Percentiles rank a stretch among this genome's conserved stretches.
These are phyloP conservation scores for Dicranocentrus wangi DNA, from an alignment of 2,888 invertebrate species.

Conservation along the genomic window DNA sequence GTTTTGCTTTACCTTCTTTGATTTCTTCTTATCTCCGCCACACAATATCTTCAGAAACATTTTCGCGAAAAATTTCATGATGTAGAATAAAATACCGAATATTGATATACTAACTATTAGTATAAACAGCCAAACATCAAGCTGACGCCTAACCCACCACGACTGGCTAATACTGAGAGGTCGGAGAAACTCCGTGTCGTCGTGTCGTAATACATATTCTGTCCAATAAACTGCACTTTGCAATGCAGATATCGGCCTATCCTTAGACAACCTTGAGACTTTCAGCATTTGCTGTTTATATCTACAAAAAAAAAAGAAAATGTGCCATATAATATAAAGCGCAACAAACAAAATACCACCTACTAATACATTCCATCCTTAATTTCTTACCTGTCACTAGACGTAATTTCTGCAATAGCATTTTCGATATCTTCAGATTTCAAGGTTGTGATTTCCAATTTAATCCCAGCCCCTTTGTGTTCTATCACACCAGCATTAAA, in stretches of 20 bases:
- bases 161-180: slow-evolving; percentile 21
- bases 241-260: slow-evolving; percentile 40
- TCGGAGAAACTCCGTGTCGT: slow-evolving; percentile 16
- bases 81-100: too few relatives aligned
- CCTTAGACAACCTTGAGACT: slow-evolving; percentile 40
- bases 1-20: too few relatives aligned
- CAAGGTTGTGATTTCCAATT: slow-evolving; percentile 57
- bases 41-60: too few relatives aligned
- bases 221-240: slow-evolving; percentile 59
- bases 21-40: too few relatives aligned
- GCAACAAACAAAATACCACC: too few relatives aligned
- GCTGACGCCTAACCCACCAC: slow-evolving; percentile 50
- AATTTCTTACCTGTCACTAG: background rate
- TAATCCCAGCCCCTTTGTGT: slow-evolving; percentile 45
- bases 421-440: slow-evolving; percentile 46
- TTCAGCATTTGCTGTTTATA: slow-evolving; percentile 37
- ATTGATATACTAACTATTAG: too few relatives aligned
- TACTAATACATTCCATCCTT: background rate
- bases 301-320: slow-evolving; percentile 14
- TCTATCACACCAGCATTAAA: slow-evolving; percentile 63
- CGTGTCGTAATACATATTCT: slow-evolving; percentile 37
- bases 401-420: slow-evolving; percentile 57
- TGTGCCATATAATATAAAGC: too few relatives aligned
- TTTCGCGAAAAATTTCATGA: too few relatives aligned
- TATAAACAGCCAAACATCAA: slow-evolving; percentile 51